Base-by-base conservation (phyloP, 2,888 invertebrate genomes). In the Tachina grossa region DNA sequence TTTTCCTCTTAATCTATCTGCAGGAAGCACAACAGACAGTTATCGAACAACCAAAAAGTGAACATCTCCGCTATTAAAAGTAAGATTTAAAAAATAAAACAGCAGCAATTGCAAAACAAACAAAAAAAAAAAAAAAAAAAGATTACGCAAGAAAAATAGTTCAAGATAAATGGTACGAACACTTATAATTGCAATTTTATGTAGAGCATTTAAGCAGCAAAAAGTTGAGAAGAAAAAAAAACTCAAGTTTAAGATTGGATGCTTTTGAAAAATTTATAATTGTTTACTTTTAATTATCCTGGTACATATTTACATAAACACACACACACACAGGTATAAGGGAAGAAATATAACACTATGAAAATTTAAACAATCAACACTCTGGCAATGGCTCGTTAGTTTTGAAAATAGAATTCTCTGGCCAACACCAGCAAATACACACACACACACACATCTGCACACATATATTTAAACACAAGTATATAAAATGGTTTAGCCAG, bases 221-320 rank as follows among this genome's bases (percentile, higher is more conserved):
- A 53, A 61, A 31, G 9, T 19, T 5, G 43, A n/a, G 14, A 65
- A 2, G n/a, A 43, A 49, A 68, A 43, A 43, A 43, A 10, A 22
- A 43, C 51, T 78, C 59, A 69, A 78, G 77, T 69, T 69, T 69
- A 61, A 69, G 59, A 72, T 72, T 72, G 63, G 51, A 61, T 66
- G 41, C 72, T 57, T 76, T 76, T 69, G 22, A 43, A 74, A 72
- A 65, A 55, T 43, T 14, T 57, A 59, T 49, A 74, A 74, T 66
- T 84, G 76, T 84, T 84, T 80, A 47, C 68, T 77, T 81, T 84
- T 84, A 84, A 84, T 84, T 81, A 78, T 74, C 41, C 81, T 65
- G 41, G 9, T 51, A 51, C 31, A 66, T 11, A 59, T 53, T 53
- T 53, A 22, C 14, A 47, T 13, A 13, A 11, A 65, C 47, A 65